phyloP scores from a whole-genome alignment of 2,888 invertebrate genomes.

The Anorthoa munda region DNA sequence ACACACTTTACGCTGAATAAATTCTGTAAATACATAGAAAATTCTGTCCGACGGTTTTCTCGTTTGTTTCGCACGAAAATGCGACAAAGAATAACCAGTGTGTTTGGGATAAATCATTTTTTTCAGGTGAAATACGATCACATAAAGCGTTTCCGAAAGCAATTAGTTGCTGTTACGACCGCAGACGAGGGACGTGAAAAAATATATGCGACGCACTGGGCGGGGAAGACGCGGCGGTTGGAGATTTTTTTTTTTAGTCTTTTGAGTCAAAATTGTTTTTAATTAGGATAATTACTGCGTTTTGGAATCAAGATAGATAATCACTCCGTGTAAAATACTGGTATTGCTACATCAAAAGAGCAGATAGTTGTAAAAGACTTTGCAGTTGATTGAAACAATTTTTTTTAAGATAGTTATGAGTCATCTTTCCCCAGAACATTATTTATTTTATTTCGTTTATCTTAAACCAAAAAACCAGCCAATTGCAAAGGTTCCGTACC shows the following conservation, averaged over 20 bases:
- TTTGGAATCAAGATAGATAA: no score
- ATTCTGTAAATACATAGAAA: slow-evolving; percentile 47
- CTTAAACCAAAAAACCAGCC: no score
- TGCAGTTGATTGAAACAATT: no score
- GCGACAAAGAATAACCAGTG: slow-evolving; percentile 80
- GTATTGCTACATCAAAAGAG: no score
- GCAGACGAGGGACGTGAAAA: slow-evolving; percentile 82
- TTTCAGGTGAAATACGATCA: slow-evolving; percentile 89
- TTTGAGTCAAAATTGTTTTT: background rate
- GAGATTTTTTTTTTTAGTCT: background rate
- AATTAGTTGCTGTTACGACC: slow-evolving; percentile 89
- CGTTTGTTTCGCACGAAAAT: slow-evolving; percentile 75
- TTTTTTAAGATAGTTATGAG: no score
- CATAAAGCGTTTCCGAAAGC: slow-evolving; percentile 90
- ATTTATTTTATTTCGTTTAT: no score
- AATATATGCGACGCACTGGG: slow-evolving; percentile 74
- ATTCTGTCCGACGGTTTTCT: slow-evolving; percentile 21
- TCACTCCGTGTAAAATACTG: no score
- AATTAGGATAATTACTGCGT: background rate
- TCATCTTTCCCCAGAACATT: no score
- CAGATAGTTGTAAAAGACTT: no score
- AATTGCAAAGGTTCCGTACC: no score
- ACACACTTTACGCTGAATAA: slow-evolving; percentile 29
- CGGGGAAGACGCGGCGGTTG: slow-evolving; percentile 43
- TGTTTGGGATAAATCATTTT: slow-evolving; percentile 87